phyloP scores from a whole-genome alignment of 2,888 invertebrate species.

The Erebia aethiops region DNA sequence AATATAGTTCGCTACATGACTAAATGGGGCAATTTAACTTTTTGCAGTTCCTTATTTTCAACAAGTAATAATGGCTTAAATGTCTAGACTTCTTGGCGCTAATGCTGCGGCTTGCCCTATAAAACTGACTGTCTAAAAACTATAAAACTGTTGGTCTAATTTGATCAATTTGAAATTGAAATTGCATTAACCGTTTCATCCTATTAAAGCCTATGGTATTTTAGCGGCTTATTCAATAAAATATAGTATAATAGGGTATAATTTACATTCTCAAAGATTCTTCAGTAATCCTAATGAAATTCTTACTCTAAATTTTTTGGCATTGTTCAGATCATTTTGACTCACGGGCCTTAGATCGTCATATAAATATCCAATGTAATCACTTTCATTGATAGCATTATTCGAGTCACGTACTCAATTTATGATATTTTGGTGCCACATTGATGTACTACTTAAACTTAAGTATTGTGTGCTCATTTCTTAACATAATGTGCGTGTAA shows the following conservation, averaged over 20 bases:
- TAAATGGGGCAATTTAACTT: constrained; percentile 23
- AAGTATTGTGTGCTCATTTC: constrained; percentile 19
- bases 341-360: too few species aligned
- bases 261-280: too few species aligned
- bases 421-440: constrained; percentile 14
- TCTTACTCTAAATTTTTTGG: too few species aligned
- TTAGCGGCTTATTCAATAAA: too few species aligned
- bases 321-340: too few species aligned
- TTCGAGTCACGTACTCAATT: constrained; percentile 19
- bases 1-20: constrained; percentile 19
- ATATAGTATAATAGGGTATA: too few species aligned
- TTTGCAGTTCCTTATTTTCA: constrained; percentile 27
- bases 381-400: not conserved
- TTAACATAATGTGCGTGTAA: constrained; percentile 18
- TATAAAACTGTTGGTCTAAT: constrained; percentile 13
- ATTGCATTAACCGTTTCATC: too few species aligned
- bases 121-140: too few species aligned
- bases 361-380: too few species aligned
- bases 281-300: too few species aligned
- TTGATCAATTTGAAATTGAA: constrained; percentile 5
- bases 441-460: constrained; percentile 15
- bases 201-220: too few species aligned
- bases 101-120: constrained; percentile 12
- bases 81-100: constrained; percentile 28
- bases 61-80: constrained; percentile 26